A percentile compares a stretch with the other conserved stretches of the same genome.
Conservation (phyloP, 2,888 invertebrate species). For the Globia sparganii region DNA sequence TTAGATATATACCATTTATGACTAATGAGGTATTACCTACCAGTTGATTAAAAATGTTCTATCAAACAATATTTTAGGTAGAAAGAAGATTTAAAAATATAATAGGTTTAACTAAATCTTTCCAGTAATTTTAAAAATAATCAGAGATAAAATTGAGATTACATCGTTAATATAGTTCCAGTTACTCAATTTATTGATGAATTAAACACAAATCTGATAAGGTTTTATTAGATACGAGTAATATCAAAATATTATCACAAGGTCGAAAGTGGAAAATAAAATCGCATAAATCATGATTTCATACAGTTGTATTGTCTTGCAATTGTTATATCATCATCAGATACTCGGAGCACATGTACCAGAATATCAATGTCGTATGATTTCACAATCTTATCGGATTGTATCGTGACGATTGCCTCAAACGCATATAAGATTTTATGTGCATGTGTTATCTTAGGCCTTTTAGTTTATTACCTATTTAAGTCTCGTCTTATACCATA, state of each 20-base stretch:
- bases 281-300: constrained; percentile 38
- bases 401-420: constrained; percentile 67
- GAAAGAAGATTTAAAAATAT: neutral
- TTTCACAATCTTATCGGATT: constrained; percentile 82
- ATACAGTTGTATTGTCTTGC: constrained; percentile 52
- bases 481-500: constrained; percentile 9
- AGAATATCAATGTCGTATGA: constrained; percentile 80
- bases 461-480: constrained; percentile 53
- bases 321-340: constrained; percentile 68
- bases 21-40: constrained; percentile 7
- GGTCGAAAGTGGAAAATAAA: constrained; percentile 47
- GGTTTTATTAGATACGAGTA: constrained; percentile 28
- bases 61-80: neutral
- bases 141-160: neutral
- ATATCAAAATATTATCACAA: constrained; percentile 50
- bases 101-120: neutral
- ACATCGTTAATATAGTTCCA: neutral
- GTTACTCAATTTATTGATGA: constrained; percentile 33
- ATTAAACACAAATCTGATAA: constrained; percentile 46
- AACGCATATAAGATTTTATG: constrained; percentile 42
- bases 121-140: constrained; percentile 5
- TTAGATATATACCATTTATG: neutral
- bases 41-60: neutral
- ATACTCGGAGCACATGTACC: constrained; percentile 58
- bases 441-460: constrained; percentile 46